A percentile compares a stretch with the other conserved stretches of the same genome.
These are phyloP conservation scores for Osmoderma eremita DNA, from an alignment of 2,888 invertebrate species.

Conservation along the genomic window DNA sequence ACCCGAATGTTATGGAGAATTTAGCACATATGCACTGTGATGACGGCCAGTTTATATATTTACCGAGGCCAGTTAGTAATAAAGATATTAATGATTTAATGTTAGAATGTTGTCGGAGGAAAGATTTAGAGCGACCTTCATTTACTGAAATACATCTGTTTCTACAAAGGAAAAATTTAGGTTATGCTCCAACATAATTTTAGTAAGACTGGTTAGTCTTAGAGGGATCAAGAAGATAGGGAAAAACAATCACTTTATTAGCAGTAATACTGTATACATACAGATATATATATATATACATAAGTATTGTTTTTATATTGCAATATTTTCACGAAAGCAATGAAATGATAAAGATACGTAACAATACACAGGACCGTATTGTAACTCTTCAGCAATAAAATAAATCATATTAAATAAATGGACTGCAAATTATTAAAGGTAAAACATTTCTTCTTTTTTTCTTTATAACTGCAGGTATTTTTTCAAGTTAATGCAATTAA, in stretches of 20 bases:
- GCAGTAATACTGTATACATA: slow-evolving; percentile 41
- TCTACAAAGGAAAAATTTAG: slow-evolving; percentile 77
- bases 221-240: slow-evolving; percentile 48
- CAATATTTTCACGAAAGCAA: slow-evolving; percentile 29
- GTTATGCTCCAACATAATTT: slow-evolving; percentile 68
- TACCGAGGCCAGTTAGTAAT: slow-evolving; percentile 77
- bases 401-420: no score
- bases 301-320: slow-evolving; percentile 33
- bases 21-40: slow-evolving; percentile 76
- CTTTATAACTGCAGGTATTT: no score
- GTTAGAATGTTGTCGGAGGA: slow-evolving; percentile 86
- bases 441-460: no score
- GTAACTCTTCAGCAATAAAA: background rate
- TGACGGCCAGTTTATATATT: slow-evolving; percentile 70
- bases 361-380: slow-evolving; percentile 19
- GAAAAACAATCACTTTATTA: slow-evolving; percentile 37
- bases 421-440: no score
- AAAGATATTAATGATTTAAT: slow-evolving; percentile 87
- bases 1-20: slow-evolving; percentile 84
- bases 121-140: slow-evolving; percentile 78
- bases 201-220: slow-evolving; percentile 60
- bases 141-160: slow-evolving; percentile 86
- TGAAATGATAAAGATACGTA: slow-evolving; percentile 17
- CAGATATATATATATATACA: background rate
- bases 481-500: no score